Evolutionary conservation across 1,140 invertebrate genomes (phyloP), one percentile per base, ranked within the genome.

Genomic region (Drosophila pallidifrons): DNA sequence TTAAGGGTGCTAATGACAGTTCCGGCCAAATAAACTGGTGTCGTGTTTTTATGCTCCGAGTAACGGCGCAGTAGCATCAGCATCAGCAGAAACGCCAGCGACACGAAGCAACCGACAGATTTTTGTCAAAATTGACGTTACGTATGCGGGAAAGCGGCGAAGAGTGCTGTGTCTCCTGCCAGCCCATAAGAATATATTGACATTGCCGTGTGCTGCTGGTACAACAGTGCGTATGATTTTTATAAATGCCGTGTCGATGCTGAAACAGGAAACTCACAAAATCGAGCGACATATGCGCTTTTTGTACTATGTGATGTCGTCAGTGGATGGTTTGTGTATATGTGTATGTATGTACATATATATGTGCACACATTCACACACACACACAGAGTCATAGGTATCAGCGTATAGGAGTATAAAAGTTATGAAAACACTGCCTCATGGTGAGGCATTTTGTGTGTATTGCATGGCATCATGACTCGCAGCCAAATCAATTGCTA

Each of bases 221-320:
- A 87, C 83, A 88, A 80, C 77, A 57, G 83, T 86, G 83, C 83
- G 83, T 87, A 88, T 80, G 83, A 87, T 87, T 87, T 87, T 88
- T 87, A 88, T 87, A 87, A 87, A 87, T 83, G 83, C 74, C 80
- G 66, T 88, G 83, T 88, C 77, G 83, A 68, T 78, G 77, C 72
- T 75, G 83, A 81, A 82, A 88, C 83, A 80, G 83, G 77, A 87
- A 79, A 61, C 83, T 72, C 77, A 88, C 80, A 73, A 88, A 87
- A 75, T 81, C 82, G 52, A 65, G 16, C 54, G 55, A 63, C 75
- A 82, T 82, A 71, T 82, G 72, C 66, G 86, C 82, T 87, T 79
- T 86, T 75, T 78, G 43, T 59, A 38, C 51, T 65, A 51, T 54
- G 38, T 55, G 15, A 41, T 58, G 46, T 54, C 45, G 52, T 32